Percentiles rank a stretch among this genome's conserved stretches.
Evolutionary conservation across 2,797 vertebrate species (phyloP).

Genomic region (Philypnodon macrostomus): DNA sequence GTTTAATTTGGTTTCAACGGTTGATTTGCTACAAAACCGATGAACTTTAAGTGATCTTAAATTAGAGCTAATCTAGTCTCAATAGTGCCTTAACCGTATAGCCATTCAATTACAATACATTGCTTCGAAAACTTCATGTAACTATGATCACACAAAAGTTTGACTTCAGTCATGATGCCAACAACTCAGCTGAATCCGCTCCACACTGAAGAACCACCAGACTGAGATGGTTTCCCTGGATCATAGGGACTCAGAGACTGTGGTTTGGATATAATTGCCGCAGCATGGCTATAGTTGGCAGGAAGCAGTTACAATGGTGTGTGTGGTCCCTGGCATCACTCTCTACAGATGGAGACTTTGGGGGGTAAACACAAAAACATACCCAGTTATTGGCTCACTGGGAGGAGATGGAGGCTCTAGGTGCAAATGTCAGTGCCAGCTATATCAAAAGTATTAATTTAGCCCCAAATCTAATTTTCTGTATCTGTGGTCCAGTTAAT

Average conservation of each 20-base stretch:
- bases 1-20: too few species aligned
- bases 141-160: too few species aligned
- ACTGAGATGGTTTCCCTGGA: slow-evolving; percentile 15
- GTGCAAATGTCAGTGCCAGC: too few species aligned
- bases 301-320: not conserved
- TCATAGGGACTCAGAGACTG: not conserved
- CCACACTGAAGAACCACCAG: not conserved
- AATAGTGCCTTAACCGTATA: too few species aligned
- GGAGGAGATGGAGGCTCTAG: not conserved
- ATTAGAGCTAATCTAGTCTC: too few species aligned
- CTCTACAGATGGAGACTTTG: slow-evolving; percentile 5
- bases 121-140: too few species aligned
- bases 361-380: slow-evolving; percentile 15
- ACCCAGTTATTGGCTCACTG: not conserved
- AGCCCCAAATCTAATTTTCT: too few species aligned
- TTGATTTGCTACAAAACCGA: too few species aligned
- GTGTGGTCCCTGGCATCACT: slow-evolving; percentile 7
- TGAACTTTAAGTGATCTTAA: too few species aligned
- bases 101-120: too few species aligned
- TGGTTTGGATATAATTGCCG: slow-evolving; percentile 18
- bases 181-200: not conserved
- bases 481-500: too few species aligned
- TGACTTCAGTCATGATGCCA: not conserved
- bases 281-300: slow-evolving; percentile 5
- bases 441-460: not conserved